These are phyloP conservation scores for Saturnia pavonia DNA, from an alignment of 2,888 invertebrate genomes.

Conservation along the genomic window DNA sequence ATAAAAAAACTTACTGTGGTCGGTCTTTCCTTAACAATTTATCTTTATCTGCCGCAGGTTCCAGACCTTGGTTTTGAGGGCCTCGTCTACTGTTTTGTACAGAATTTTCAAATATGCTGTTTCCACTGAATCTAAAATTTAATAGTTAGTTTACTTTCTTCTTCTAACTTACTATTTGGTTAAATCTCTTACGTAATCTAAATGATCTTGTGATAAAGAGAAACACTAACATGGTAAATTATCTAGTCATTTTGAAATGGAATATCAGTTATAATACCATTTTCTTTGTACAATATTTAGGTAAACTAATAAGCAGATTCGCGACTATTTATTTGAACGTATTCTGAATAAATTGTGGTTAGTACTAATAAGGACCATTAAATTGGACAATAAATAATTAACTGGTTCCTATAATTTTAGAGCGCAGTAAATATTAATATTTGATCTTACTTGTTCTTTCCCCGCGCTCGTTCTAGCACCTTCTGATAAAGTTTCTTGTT, in stretches of 20 bases:
- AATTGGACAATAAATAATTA: too few relatives aligned
- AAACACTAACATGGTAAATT: too few relatives aligned
- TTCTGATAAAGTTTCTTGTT: constrained; percentile 90
- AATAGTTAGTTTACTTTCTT: not conserved
- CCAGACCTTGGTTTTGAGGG: constrained; percentile 81
- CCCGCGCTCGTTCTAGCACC: constrained; percentile 82
- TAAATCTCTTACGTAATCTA: not conserved
- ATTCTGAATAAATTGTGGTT: not conserved
- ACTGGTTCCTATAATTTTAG: not conserved
- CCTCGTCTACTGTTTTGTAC: constrained; percentile 71
- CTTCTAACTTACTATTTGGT: not conserved
- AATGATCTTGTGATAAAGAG: not conserved
- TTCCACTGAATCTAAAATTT: constrained; percentile 40
- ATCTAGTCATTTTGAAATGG: not conserved
- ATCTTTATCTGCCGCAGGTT: constrained; percentile 55
- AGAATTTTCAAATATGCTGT: constrained; percentile 44
- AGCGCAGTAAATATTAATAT: not conserved
- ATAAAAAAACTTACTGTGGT: constrained; percentile 66
- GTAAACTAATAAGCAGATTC: not conserved
- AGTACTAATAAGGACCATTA: not conserved
- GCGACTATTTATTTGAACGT: not conserved
- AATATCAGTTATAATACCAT: not conserved
- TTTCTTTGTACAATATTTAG: not conserved
- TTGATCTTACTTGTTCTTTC: constrained; percentile 59
- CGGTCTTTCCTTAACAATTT: constrained; percentile 67